A percentile compares a stretch with the other conserved stretches of the same genome.
Evolutionary conservation across 2,888 invertebrate species (phyloP).

Genomic region (Yponomeuta malinellus): DNA sequence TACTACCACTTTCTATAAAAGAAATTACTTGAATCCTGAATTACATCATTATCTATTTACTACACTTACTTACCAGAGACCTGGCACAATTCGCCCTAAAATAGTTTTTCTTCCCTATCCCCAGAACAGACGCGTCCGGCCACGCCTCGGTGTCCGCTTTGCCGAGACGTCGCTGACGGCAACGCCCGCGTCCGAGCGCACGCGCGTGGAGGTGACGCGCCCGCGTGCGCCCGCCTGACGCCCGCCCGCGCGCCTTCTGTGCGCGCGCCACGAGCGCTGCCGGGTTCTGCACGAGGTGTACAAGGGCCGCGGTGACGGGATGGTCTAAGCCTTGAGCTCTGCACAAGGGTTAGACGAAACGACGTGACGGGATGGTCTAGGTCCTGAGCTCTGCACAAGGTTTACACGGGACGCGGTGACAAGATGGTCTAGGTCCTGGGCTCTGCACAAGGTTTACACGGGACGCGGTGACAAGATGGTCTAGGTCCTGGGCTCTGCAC

Average conservation of each 20-base stretch:
- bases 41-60: too few relatives aligned
- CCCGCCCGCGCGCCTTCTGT: constrained; percentile 54
- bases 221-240: constrained; percentile 58
- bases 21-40: too few relatives aligned
- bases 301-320: constrained; percentile 14
- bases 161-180: constrained; percentile 55
- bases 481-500: too few relatives aligned
- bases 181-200: constrained; percentile 31
- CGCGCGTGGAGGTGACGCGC: constrained; percentile 22
- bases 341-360: neutral
- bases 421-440: neutral
- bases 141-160: constrained; percentile 53
- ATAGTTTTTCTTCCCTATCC: neutral
- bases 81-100: too few relatives aligned
- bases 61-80: too few relatives aligned
- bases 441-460: too few relatives aligned
- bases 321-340: neutral
- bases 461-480: too few relatives aligned
- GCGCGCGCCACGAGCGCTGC: constrained; percentile 55
- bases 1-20: too few relatives aligned
- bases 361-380: too few relatives aligned
- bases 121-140: constrained; percentile 38
- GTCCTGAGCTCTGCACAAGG: too few relatives aligned
- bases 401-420: too few relatives aligned
- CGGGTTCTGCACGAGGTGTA: constrained; percentile 50